Conservation (phyloP, 1,140 invertebrate genomes). For the Ceratitis capitata region DNA sequence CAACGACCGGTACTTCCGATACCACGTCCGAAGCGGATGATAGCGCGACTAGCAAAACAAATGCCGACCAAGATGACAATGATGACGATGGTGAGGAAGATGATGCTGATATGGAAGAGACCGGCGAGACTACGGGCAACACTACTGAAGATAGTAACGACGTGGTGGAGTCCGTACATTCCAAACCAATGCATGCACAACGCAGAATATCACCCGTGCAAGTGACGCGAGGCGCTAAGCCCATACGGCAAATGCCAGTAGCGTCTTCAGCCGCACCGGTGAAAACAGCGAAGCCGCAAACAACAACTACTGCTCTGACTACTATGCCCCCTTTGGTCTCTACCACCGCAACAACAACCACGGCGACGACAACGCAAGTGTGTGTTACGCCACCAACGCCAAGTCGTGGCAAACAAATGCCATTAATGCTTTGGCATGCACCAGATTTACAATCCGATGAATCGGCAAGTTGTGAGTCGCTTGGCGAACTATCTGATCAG, state of each 20-base stretch:
- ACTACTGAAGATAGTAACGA: conserved; percentile 43
- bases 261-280: neutral
- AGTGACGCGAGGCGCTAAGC: conserved; percentile 26
- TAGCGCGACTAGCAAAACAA: neutral
- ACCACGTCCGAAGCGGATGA: conserved; percentile 29
- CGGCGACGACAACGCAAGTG: neutral
- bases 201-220: conserved; percentile 7
- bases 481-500: conserved; percentile 39
- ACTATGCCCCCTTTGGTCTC: neutral
- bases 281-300: neutral
- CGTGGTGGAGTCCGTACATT: conserved; percentile 26
- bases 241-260: neutral
- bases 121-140: conserved; percentile 16
- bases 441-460: conserved; percentile 44
- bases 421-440: conserved; percentile 44
- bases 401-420: conserved; percentile 45
- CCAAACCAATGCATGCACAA: neutral
- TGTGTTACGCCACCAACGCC: conserved; percentile 39
- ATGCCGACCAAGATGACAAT: conserved; percentile 27
- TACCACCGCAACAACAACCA: neutral
- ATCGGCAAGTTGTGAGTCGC: conserved; percentile 43
- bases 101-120: conserved; percentile 47
- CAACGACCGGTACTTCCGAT: conserved; percentile 33
- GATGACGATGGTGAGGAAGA: conserved; percentile 30
- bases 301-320: neutral